Percentiles rank a stretch among this genome's conserved stretches.
Evolutionary conservation across 2,113 vertebrate genomes (phyloP).

Genomic region (Pavo muticus): DNA sequence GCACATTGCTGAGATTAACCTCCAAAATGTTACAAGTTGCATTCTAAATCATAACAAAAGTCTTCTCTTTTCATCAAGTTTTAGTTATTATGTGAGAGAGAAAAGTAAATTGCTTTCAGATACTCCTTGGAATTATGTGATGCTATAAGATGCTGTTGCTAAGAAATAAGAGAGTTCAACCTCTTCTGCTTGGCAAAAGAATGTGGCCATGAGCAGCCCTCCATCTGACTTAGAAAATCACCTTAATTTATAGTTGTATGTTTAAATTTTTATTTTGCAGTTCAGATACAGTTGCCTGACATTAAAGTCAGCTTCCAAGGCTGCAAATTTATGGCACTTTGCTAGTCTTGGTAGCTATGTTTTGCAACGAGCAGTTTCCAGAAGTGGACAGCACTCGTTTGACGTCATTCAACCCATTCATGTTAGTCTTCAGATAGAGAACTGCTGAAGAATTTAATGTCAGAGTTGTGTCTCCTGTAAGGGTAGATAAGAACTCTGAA

Average conservation of each 20-base stretch:
- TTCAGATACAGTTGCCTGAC: constrained; percentile 7
- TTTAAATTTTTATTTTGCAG: constrained; percentile 52
- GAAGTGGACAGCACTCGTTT: constrained; percentile 28
- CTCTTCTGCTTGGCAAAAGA: constrained; percentile 32
- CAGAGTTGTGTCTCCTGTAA: constrained; percentile 25
- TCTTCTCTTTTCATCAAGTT: constrained; percentile 49
- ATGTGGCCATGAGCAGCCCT: neutral
- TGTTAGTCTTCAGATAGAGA: constrained; percentile 22
- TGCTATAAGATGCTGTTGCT: constrained; percentile 21
- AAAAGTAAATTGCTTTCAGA: constrained; percentile 65
- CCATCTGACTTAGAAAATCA: constrained; percentile 7
- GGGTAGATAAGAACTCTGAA: constrained; percentile 26
- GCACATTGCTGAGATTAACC: constrained; percentile 55
- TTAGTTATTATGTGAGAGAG: constrained; percentile 14
- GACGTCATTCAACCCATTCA: constrained; percentile 20
- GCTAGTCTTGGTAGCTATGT: neutral
- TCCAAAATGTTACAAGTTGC: constrained; percentile 31
- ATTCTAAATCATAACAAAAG: constrained; percentile 56
- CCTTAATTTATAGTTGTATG: constrained; percentile 50
- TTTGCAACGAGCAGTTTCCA: constrained; percentile 1
- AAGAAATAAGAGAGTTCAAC: constrained; percentile 29
- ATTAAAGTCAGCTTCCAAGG: constrained; percentile 29
- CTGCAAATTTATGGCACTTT: constrained; percentile 37
- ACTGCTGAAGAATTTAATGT: neutral
- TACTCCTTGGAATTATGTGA: constrained; percentile 50